Evolutionary conservation across 2,113 vertebrate genomes (phyloP), one percentile per base, ranked within the genome.

Genomic region (Apus apus): DNA sequence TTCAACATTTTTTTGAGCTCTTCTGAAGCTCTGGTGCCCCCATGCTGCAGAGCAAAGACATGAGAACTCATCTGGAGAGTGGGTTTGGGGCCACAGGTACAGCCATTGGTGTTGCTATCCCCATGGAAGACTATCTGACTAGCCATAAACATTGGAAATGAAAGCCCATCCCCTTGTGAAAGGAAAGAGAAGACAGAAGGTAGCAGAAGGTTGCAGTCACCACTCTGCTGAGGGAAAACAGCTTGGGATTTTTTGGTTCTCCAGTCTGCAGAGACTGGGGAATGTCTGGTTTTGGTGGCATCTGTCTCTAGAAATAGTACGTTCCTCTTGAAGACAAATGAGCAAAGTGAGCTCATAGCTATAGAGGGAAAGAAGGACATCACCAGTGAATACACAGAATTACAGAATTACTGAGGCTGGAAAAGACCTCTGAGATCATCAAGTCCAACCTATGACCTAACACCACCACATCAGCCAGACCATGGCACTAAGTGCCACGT

Each of bases 11-110:
- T 87, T 61, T 84, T 67, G 14, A 89, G 50, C 38, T 88, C 79
- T 77, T 92, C 20, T 89, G 38, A 88, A 84, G 72, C 83, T 94
- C 80, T 95, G 57, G 65, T 95, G 91, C 83, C 93, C 73, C 72
- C 93, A 71, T 93, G 91, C 91, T 95, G 80, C 53, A 38, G 72
- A 93, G 89, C 64, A 90, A 90, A 93, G 67, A 36, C 50, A 56
- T 78, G 68, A 89, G 57, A 64, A 71, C 25, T 51, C 60, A 51
- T 32, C 29, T 72, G 72, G 34, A 78, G 32, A 30, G 23, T 30
- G 21, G 19, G 5, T 61, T 54, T 84, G 53, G 45, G 40, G 38
- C 15, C 22, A 25, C 8, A 13, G 27, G 38, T 56, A 25, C 21
- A 48, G 62, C 30, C 1, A 0, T 40, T 48, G 38, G 29, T 85